phyloP scores from a whole-genome alignment of 2,797 vertebrate genomes.

The Anguilla megastoma region DNA sequence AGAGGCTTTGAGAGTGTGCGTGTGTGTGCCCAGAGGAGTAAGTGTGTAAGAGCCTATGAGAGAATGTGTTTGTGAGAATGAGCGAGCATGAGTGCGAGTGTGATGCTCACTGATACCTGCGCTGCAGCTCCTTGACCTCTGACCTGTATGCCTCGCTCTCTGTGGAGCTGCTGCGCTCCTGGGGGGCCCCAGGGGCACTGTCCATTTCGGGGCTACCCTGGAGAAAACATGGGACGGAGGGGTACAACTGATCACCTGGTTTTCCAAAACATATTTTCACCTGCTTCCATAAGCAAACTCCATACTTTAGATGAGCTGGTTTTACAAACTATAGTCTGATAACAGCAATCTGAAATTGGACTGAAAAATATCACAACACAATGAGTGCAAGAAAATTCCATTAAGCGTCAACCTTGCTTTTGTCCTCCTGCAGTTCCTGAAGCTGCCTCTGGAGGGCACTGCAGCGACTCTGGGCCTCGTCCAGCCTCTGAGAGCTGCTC shows the following conservation, averaged over 20 bases:
- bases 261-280: neutral
- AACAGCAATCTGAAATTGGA: neutral
- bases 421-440: constrained; percentile 60
- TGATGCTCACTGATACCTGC: constrained; percentile 69
- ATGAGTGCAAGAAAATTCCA: neutral
- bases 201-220: constrained; percentile 75
- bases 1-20: neutral
- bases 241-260: neutral
- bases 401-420: constrained; percentile 30
- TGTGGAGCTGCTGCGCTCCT: constrained; percentile 71
- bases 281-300: neutral
- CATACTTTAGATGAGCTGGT: neutral
- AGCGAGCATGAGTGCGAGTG: too few species aligned
- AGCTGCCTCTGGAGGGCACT: constrained; percentile 66
- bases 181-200: constrained; percentile 87
- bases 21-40: neutral
- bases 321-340: neutral
- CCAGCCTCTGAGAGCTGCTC: constrained; percentile 56
- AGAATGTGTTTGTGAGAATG: neutral
- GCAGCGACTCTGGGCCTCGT: constrained; percentile 62
- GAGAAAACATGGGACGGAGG: neutral
- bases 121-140: constrained; percentile 77
- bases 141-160: constrained; percentile 63
- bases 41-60: too few species aligned
- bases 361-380: neutral